phyloP scores from a whole-genome alignment of 2,113 vertebrate species.

The Cnemophilus loriae region DNA sequence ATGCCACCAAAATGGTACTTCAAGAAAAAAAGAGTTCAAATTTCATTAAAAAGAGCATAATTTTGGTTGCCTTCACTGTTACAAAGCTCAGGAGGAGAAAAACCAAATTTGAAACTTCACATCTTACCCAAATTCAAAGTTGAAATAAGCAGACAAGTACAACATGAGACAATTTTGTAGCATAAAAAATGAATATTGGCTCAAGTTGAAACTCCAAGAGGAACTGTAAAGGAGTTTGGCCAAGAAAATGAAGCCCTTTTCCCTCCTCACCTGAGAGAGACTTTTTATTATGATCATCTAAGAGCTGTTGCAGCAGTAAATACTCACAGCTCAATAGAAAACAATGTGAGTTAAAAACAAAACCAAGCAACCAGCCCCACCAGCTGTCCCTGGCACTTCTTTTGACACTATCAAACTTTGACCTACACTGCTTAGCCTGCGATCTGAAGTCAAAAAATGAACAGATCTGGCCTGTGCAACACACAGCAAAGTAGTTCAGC shows the following conservation, averaged over 20 bases:
- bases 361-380: background rate
- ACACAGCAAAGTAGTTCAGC: background rate
- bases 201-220: background rate
- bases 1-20: background rate
- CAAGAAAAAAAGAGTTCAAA: background rate
- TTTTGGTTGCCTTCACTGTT: background rate
- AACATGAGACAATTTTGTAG: background rate
- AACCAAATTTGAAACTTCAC: background rate
- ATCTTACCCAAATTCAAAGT: background rate
- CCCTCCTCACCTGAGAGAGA: background rate
- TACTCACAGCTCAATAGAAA: background rate
- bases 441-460: background rate
- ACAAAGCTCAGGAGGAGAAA: background rate
- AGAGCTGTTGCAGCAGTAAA: background rate
- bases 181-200: background rate
- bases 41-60: background rate
- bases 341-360: background rate
- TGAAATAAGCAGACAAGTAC: background rate
- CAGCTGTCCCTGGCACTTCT: background rate
- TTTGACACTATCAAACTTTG: background rate
- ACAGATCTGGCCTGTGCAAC: background rate
- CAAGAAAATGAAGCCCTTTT: background rate
- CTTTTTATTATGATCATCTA: background rate
- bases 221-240: background rate
- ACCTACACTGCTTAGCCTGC: background rate